phyloP scores from a whole-genome alignment of 2,113 vertebrate genomes.

The Marmota monax region DNA sequence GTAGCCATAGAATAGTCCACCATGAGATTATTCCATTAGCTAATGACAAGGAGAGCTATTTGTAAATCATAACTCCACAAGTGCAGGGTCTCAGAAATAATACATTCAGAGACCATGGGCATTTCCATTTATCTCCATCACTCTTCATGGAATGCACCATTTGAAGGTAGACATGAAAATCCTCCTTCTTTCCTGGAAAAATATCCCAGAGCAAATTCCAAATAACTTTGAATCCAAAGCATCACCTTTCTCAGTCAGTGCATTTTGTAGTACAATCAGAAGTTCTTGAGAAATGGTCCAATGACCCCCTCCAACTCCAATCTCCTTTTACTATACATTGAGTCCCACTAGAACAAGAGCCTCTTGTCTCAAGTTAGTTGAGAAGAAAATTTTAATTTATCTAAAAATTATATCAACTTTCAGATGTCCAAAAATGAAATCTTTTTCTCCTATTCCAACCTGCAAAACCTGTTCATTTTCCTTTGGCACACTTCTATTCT shows the following conservation, averaged over 20 bases:
- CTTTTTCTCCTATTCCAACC: neutral
- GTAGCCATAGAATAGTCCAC: neutral
- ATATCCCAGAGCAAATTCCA: neutral
- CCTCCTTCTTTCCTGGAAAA: conserved; percentile 29
- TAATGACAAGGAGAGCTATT: neutral
- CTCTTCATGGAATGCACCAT: neutral
- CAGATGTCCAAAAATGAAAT: neutral
- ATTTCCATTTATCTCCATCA: neutral
- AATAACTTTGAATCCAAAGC: neutral
- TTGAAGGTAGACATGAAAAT: conserved; percentile 7
- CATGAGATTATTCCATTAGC: neutral
- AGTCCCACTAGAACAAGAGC: neutral
- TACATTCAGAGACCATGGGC: neutral
- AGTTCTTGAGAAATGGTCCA: neutral
- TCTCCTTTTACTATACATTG: neutral
- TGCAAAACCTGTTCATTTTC: neutral
- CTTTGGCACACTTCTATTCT: neutral
- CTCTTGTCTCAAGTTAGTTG: neutral
- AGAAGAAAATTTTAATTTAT: conserved; percentile 29
- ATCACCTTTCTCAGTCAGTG: neutral
- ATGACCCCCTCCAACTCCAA: neutral
- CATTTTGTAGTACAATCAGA: neutral
- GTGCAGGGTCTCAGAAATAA: neutral
- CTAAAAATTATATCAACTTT: conserved; percentile 11
- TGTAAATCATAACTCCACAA: neutral